phyloP scores from a whole-genome alignment of 2,888 invertebrate genomes.

The Oscheius onirici region DNA sequence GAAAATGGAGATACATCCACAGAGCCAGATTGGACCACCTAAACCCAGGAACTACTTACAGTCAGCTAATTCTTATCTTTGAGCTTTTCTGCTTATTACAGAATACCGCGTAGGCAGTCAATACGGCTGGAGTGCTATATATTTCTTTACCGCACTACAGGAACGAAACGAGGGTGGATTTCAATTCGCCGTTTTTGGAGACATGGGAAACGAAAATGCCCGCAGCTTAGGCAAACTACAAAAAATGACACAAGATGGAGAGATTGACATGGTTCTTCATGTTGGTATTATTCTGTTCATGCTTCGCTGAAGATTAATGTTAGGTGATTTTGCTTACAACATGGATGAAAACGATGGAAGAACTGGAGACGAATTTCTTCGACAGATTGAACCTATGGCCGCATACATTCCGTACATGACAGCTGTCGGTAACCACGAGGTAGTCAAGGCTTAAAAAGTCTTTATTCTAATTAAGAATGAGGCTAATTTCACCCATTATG shows the following conservation, averaged over 20 bases:
- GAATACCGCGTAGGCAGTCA: constrained; percentile 58
- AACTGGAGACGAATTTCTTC: constrained; percentile 91
- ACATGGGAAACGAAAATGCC: constrained; percentile 78
- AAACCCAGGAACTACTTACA: constrained; percentile 57
- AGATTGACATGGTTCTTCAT: constrained; percentile 69
- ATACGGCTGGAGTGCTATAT: constrained; percentile 60
- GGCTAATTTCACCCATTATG: constrained; percentile 85
- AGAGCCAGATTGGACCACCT: constrained; percentile 53
- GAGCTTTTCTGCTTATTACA: constrained; percentile 23
- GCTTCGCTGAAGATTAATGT: background rate
- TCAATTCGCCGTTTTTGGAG: constrained; percentile 55
- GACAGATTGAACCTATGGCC: constrained; percentile 84
- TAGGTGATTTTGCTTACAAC: constrained; percentile 92
- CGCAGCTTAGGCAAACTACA: constrained; percentile 86
- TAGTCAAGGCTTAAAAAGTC: constrained; percentile 72
- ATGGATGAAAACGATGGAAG: constrained; percentile 83
- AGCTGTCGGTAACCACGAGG: constrained; percentile 79
- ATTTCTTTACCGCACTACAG: constrained; percentile 55
- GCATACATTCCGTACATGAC: constrained; percentile 86
- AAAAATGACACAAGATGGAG: constrained; percentile 82
- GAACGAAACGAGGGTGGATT: constrained; percentile 42
- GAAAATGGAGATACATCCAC: constrained; percentile 61
- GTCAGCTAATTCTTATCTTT: constrained; percentile 40
- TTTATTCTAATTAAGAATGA: constrained; percentile 31
- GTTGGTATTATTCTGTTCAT: constrained; percentile 56